Base-by-base conservation (phyloP, 2,113 vertebrate genomes). In the Proteles cristata region DNA sequence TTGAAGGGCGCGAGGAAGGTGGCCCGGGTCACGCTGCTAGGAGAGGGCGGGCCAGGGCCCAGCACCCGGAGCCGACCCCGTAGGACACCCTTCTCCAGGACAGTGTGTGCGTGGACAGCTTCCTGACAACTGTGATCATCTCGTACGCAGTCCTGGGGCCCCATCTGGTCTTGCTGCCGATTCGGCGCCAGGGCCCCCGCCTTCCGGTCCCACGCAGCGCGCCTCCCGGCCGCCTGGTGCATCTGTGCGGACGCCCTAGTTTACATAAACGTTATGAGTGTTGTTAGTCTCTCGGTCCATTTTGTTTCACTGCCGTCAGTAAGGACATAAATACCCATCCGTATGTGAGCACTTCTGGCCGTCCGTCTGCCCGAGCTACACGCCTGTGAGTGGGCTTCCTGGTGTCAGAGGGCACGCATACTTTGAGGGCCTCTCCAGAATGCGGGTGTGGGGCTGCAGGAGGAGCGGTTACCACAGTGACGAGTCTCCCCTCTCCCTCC, bases 401-500 rank as follows among this genome's bases (percentile, higher is more conserved):
- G 11, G 63, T 11, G 35, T 48, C 35, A 66, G 39, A 91, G 17
- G 58, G 23, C 45, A 63, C 8, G 21, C n/a, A 31, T 0, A 9
- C 10, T 11, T 35, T 14, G 58, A 31, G 39, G 68, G 63, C 31
- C 6, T 48, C n/a, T 55, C 25, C 11, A 39, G 82, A 48, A 76
- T 9, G 45, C 0, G n/a, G 16, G 5, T 23, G 1, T 5, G 28
- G 63, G 39, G 23, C 33, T 81, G 0, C 43, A 35, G 63, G 43
- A 65, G 81, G 69, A 15, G 7, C 28, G 28, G 65, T 14, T 76
- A 58, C 10, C 26, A 31, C 1, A 26, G 25, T 12, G 23, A 79
- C 2, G 43, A 2, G 1, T 19, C 43, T 79, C 19, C 11, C 10
- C 35, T 58, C 26, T 33, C 14, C 2, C 8, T 8, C 1, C 45